A percentile compares a stretch with the other conserved stretches of the same genome.
Evolutionary conservation across 2,113 vertebrate species (phyloP).

Genomic region (Pavo muticus): DNA sequence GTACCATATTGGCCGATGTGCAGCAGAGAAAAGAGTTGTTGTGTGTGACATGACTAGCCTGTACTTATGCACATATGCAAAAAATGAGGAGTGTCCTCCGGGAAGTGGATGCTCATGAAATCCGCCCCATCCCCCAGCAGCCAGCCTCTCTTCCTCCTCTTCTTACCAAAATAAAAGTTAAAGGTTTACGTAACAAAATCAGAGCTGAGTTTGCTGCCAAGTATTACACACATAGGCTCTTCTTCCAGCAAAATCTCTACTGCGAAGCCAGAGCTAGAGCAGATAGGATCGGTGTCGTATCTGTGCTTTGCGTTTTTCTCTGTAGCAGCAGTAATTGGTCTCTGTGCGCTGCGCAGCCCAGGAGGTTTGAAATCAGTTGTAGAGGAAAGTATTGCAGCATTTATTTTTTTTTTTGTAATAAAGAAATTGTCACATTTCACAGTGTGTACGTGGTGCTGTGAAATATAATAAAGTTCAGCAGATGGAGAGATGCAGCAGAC

Average conservation of each 20-base stretch:
- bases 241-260: not conserved
- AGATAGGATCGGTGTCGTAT: not conserved
- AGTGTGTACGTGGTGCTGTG: not conserved
- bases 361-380: not conserved
- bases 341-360: not conserved
- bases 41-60: not conserved
- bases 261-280: not conserved
- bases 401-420: not conserved
- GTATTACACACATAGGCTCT: not conserved
- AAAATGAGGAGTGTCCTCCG: not conserved
- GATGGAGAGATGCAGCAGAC: not conserved
- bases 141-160: conserved; percentile 4
- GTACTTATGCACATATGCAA: not conserved
- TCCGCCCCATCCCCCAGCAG: not conserved
- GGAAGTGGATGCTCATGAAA: not conserved
- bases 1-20: conserved; percentile 29
- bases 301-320: not conserved
- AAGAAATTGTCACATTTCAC: not conserved
- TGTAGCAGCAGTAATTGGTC: not conserved
- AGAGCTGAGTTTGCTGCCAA: conserved; percentile 38
- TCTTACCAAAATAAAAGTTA: conserved; percentile 43
- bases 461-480: not conserved
- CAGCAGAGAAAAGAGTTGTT: conserved; percentile 1
- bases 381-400: not conserved
- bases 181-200: conserved; percentile 37